These are phyloP conservation scores for Arbacia lixula DNA, from an alignment of 53 echinoderm and acorn worm species.

Conservation along the genomic window DNA sequence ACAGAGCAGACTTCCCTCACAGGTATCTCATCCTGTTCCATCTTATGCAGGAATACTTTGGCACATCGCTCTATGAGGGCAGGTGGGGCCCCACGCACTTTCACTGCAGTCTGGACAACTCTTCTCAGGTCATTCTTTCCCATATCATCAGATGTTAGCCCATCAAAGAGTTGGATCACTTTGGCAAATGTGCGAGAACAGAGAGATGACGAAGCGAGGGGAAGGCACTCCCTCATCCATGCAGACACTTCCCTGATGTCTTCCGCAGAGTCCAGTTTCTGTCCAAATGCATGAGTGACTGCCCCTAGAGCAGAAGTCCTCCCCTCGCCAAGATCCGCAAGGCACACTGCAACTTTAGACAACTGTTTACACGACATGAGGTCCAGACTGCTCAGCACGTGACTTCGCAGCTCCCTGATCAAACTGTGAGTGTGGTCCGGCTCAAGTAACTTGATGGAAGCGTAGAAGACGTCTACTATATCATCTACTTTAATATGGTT, in stretches of 20 bases:
- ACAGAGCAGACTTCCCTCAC: slow-evolving; percentile 67
- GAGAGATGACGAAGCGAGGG: slow-evolving; percentile 44
- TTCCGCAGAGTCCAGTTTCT: slow-evolving; percentile 61
- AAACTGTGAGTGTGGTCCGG: slow-evolving; percentile 61
- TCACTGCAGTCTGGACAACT: slow-evolving; percentile 65
- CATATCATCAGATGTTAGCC: slow-evolving; percentile 13
- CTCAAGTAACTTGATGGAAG: slow-evolving; percentile 59
- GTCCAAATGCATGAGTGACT: slow-evolving; percentile 60
- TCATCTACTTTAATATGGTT: slow-evolving; percentile 57
- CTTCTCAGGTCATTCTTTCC: slow-evolving; percentile 71
- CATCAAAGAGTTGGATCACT: slow-evolving; percentile 55
- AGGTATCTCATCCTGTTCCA: slow-evolving; percentile 46
- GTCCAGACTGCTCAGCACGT: slow-evolving; percentile 58
- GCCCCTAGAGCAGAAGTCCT: slow-evolving; percentile 61
- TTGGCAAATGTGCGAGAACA: slow-evolving; percentile 54
- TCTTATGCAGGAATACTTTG: slow-evolving; percentile 62
- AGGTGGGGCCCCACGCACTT: slow-evolving; percentile 30
- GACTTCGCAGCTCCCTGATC: slow-evolving; percentile 69
- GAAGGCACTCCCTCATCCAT: slow-evolving; percentile 71
- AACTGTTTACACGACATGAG: slow-evolving; percentile 67
- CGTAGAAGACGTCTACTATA: slow-evolving; percentile 74
- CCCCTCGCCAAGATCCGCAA: slow-evolving; percentile 63
- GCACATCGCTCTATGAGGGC: slow-evolving; percentile 65
- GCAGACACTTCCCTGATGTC: slow-evolving; percentile 74
- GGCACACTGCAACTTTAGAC: slow-evolving; percentile 81